Percentiles rank a stretch among this genome's conserved stretches.
Evolutionary conservation across 2,888 invertebrate genomes (phyloP).

Genomic region (Stenurella melanura): DNA sequence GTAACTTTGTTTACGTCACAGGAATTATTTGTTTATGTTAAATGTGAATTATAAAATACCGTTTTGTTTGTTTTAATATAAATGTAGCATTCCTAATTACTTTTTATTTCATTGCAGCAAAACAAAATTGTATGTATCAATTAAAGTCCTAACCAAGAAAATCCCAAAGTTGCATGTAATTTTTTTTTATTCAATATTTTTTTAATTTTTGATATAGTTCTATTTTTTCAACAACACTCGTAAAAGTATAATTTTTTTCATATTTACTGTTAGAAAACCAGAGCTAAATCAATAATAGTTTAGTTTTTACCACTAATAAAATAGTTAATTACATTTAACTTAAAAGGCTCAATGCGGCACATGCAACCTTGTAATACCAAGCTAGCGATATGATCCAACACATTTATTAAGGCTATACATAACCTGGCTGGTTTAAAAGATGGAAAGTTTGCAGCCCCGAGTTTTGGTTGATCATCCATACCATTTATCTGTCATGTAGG

Average conservation of each 20-base stretch:
- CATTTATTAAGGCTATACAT: background rate
- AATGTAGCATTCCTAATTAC: slow-evolving; percentile 11
- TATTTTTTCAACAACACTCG: slow-evolving; percentile 1
- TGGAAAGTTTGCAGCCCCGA: slow-evolving; percentile 2
- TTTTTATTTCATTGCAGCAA: slow-evolving; percentile 15
- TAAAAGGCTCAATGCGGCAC: background rate
- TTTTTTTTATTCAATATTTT: no score
- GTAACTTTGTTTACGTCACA: background rate
- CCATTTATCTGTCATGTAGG: background rate
- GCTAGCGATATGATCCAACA: background rate
- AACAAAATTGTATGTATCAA: slow-evolving; percentile 9
- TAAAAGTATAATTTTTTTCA: slow-evolving; percentile 6
- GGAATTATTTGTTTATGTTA: slow-evolving; percentile 7
- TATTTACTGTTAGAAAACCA: slow-evolving; percentile 1
- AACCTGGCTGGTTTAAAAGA: slow-evolving; percentile 11
- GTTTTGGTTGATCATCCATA: background rate
- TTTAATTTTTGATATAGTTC: slow-evolving; percentile 4
- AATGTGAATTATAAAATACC: slow-evolving; percentile 8
- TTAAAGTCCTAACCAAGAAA: background rate
- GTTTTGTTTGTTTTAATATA: background rate
- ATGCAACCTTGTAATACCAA: background rate
- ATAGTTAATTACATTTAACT: slow-evolving; percentile 1
- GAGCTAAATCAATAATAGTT: slow-evolving; percentile 12
- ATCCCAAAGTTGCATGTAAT: slow-evolving; percentile 5
- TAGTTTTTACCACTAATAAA: background rate